Conservation (phyloP, 2,888 invertebrate genomes). For the Stenolophus ochropezus region DNA sequence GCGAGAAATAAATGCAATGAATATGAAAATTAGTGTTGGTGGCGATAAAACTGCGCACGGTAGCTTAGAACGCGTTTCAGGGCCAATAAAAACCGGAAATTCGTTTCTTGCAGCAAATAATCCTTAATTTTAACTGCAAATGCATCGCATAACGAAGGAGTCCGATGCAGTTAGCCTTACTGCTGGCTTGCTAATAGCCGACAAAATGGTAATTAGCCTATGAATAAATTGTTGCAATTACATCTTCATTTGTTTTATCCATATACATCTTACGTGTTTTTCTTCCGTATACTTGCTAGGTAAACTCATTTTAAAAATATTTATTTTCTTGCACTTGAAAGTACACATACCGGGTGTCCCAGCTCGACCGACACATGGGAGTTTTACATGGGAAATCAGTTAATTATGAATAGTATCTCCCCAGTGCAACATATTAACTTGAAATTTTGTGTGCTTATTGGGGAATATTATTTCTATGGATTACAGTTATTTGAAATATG, state of each 20-base stretch:
- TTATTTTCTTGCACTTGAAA: neutral
- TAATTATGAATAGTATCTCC: too few relatives aligned
- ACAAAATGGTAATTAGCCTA: slow-evolving; percentile 7
- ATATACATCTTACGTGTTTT: neutral
- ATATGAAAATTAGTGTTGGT: slow-evolving; percentile 21
- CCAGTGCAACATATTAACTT: too few relatives aligned
- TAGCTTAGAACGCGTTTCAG: neutral
- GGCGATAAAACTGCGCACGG: slow-evolving; percentile 3
- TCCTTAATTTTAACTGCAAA: slow-evolving; percentile 32
- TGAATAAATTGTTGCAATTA: slow-evolving; percentile 11
- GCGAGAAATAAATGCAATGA: slow-evolving; percentile 13
- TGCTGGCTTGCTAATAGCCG: neutral
- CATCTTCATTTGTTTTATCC: neutral
- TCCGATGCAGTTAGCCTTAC: neutral
- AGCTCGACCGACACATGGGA: too few relatives aligned
- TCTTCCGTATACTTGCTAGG: neutral
- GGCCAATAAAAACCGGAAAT: slow-evolving; percentile 26
- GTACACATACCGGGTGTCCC: neutral
- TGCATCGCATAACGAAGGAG: slow-evolving; percentile 8
- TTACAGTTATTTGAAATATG: too few relatives aligned
- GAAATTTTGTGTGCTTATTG: too few relatives aligned
- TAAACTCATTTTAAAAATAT: neutral
- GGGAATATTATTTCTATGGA: too few relatives aligned
- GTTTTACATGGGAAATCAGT: too few relatives aligned
- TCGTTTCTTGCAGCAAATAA: slow-evolving; percentile 32